A percentile compares a stretch with the other conserved stretches of the same genome.
phyloP scores from a whole-genome alignment of 2,888 invertebrate genomes.

The Frankliniella fusca region DNA sequence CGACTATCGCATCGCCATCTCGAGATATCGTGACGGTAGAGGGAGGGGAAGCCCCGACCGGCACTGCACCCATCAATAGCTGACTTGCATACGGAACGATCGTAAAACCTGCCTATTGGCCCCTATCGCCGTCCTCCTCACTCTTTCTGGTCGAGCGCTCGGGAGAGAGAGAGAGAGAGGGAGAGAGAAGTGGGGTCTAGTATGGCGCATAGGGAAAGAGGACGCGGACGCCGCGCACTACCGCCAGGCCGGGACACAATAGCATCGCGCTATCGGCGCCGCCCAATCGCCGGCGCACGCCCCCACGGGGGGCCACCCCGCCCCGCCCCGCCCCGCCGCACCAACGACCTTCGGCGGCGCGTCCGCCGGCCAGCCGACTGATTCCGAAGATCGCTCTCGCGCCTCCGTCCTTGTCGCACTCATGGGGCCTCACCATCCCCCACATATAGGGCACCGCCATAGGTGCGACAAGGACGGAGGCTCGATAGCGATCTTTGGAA shows the following conservation, averaged over 20 bases:
- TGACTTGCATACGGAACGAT: constrained; percentile 13
- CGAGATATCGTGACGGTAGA: no score
- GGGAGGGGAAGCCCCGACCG: no score
- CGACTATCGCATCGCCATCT: no score
- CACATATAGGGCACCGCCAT: no score
- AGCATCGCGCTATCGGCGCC: neutral
- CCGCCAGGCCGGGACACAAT: neutral
- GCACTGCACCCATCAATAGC: constrained; percentile 12
- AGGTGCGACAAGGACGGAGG: no score
- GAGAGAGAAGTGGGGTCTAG: no score
- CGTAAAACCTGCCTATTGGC: constrained; percentile 10
- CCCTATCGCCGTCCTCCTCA: neutral
- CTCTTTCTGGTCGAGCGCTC: neutral
- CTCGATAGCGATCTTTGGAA: no score
- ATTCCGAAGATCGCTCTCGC: no score
- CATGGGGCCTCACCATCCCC: no score
- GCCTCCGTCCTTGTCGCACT: no score
- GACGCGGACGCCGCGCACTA: neutral
- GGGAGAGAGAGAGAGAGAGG: neutral
- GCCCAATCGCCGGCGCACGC: neutral
- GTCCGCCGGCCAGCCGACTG: no score
- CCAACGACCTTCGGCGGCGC: neutral
- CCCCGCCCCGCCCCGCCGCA: neutral
- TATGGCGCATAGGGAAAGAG: neutral
- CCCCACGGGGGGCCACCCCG: neutral